Base-by-base conservation (phyloP, 2,113 vertebrate genomes). In the Polyodon spathula region DNA sequence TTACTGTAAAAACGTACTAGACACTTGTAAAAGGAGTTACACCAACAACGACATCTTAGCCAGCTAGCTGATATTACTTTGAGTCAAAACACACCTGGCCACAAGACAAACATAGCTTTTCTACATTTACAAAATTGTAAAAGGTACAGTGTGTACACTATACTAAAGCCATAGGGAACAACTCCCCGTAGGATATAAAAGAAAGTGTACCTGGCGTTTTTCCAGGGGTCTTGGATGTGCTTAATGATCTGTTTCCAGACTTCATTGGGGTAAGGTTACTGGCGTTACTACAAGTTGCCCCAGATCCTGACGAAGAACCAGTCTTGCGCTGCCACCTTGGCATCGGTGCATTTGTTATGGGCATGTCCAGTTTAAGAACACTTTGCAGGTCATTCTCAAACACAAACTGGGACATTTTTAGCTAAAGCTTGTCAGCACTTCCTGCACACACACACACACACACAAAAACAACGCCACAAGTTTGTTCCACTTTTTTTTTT, bases 241-340 rank as follows among this genome's bases (percentile, higher is more conserved):
- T 91, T 43, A 84, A 64, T 1, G 92, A 90, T 11, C 85, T 72
- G 66, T 92, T 96, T 15, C 59, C 66, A 0, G 85, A 73, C 59
- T 89, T 93, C 76, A 90, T 92, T 7, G 95, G 95, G 0, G 95
- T 91, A 52, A 86, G 17, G 0, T 67, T 57, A n/a, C 56, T 65
- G 40, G 27, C 54, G 44, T 42, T 68, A 4, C 64, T 9, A 0
- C 78, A 68, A 0, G 63, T 40, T 48, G 73, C 79, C 1, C 87
- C 77, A 2, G 75, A 68, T 12, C 27, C 27, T 27, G 27, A 27
- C 27, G 27, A 27, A 27, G 76, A 77, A 42, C 69, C 81, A 37
- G 89, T 87, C 71, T 93, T 98, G 50, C 92, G 88, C 75, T 98
- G 94, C 93, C 93, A 96, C 62, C 94, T 86, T 1, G 93, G 89